These are phyloP conservation scores for Pygocentrus nattereri DNA, from an alignment of 2,797 vertebrate genomes.

Conservation along the genomic window DNA sequence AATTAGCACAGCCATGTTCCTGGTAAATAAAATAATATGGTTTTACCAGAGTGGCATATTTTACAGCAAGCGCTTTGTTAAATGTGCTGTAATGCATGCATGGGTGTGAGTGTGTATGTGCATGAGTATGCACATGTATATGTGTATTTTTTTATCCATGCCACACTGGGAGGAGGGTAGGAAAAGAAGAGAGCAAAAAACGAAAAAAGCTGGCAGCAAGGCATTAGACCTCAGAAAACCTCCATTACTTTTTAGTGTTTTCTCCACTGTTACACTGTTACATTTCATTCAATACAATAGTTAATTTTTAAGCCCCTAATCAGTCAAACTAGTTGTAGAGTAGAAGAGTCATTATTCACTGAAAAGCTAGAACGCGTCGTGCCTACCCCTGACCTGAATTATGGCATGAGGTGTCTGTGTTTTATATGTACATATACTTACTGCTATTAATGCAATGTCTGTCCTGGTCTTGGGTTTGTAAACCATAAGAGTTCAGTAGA, in stretches of 20 bases:
- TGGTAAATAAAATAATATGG: slow-evolving; percentile 83
- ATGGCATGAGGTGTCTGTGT: no score
- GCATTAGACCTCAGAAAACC: no score
- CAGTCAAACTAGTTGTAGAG: background rate
- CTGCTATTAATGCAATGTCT: background rate
- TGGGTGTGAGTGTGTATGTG: slow-evolving; percentile 1
- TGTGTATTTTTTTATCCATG: background rate
- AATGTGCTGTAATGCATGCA: slow-evolving; percentile 4
- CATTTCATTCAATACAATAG: background rate
- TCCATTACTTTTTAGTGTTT: background rate
- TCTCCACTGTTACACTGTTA: background rate
- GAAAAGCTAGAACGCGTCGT: background rate
- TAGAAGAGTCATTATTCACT: background rate
- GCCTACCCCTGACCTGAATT: background rate
- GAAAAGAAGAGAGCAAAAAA: background rate
- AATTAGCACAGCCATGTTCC: slow-evolving; percentile 79
- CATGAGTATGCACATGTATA: background rate
- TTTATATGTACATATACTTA: background rate
- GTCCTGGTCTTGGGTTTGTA: background rate
- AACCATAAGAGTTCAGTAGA: background rate
- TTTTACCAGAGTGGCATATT: slow-evolving; percentile 79
- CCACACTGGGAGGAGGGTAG: slow-evolving; percentile 7
- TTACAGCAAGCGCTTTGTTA: slow-evolving; percentile 62
- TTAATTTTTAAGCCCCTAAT: slow-evolving; percentile 5
- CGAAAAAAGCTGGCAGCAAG: background rate